A percentile compares a stretch with the other conserved stretches of the same genome.
phyloP scores from a whole-genome alignment of 1,140 invertebrate genomes.

The Xylocopa sonorina region DNA sequence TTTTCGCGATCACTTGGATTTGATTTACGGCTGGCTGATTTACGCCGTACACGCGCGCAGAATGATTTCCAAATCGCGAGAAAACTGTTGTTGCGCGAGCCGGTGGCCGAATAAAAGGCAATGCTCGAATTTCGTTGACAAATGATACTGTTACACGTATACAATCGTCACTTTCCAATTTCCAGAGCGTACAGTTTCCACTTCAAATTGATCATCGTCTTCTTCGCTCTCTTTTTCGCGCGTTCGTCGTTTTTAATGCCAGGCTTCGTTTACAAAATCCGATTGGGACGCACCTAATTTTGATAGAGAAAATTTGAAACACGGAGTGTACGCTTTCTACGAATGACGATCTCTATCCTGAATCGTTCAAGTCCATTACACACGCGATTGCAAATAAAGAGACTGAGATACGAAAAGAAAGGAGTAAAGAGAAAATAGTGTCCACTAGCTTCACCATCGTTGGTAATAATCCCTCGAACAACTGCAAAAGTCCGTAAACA shows the following conservation, averaged over 20 bases:
- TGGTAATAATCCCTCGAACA: too few species aligned
- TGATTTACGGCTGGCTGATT: background rate
- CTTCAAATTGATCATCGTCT: background rate
- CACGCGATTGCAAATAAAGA: background rate
- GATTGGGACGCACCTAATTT: too few species aligned
- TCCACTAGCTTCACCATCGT: too few species aligned
- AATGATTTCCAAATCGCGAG: background rate
- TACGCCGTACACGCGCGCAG: too few species aligned
- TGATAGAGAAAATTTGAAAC: background rate
- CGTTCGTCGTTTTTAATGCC: background rate
- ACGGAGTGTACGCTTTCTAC: slow-evolving; percentile 34
- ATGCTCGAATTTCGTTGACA: slow-evolving; percentile 45
- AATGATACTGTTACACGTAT: slow-evolving; percentile 19
- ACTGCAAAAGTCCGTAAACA: too few species aligned
- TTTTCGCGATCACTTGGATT: background rate
- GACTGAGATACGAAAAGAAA: background rate
- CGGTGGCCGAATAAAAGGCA: slow-evolving; percentile 41
- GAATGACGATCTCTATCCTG: background rate
- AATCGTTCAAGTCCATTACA: background rate
- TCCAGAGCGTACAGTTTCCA: slow-evolving; percentile 21
- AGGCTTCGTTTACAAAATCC: background rate
- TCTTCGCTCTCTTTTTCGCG: too few species aligned
- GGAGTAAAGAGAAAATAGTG: too few species aligned
- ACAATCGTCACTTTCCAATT: slow-evolving; percentile 47
- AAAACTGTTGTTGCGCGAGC: background rate